Conservation (phyloP, 1,140 invertebrate species). For the Temnothorax nylanderi region DNA sequence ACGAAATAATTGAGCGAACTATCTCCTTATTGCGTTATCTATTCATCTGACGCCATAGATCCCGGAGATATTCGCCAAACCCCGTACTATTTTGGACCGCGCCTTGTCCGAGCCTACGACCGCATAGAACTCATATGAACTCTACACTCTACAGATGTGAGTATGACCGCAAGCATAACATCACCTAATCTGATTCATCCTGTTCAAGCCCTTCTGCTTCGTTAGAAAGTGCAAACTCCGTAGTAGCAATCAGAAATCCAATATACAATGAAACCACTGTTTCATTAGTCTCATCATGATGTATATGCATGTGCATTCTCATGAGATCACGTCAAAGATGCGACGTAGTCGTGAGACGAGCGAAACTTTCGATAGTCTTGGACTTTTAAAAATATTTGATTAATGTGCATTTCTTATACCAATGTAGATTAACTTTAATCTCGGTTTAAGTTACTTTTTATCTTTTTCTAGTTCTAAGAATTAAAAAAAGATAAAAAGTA, state of each 20-base stretch:
- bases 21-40: slow-evolving; percentile 26
- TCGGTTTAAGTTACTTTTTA: too few relatives aligned
- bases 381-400: not conserved
- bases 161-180: not conserved
- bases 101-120: not conserved
- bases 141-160: not conserved
- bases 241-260: slow-evolving; percentile 36
- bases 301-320: not conserved
- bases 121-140: not conserved
- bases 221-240: slow-evolving; percentile 37
- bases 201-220: slow-evolving; percentile 14
- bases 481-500: too few relatives aligned
- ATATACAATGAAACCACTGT: slow-evolving; percentile 8
- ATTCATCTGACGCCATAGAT: slow-evolving; percentile 28
- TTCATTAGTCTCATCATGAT: slow-evolving; percentile 15
- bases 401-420: too few relatives aligned
- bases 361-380: too few relatives aligned
- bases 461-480: too few relatives aligned
- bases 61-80: slow-evolving; percentile 28
- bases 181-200: slow-evolving; percentile 40
- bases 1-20: slow-evolving; percentile 39
- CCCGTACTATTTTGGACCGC: not conserved
- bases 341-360: not conserved
- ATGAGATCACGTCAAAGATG: not conserved
- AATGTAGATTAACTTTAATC: too few relatives aligned